Base-by-base conservation (phyloP, 2,797 vertebrate genomes). In the Sebastolobus altivelis region DNA sequence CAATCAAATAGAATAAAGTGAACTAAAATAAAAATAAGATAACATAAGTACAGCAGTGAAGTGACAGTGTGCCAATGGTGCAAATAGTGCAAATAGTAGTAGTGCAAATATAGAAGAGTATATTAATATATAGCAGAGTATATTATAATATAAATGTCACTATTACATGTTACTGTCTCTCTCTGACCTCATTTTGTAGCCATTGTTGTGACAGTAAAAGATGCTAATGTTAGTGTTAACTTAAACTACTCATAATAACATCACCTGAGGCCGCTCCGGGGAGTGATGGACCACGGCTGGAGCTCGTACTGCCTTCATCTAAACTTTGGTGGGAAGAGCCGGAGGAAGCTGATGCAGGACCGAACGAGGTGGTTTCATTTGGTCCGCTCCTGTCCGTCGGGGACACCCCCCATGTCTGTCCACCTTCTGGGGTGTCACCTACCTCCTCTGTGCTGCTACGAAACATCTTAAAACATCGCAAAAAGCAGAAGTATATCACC, bases 371-470 rank as follows among this genome's bases (percentile, higher is more conserved):
- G 0, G 81, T 82, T 55, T 68, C 61, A 43, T 79, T 85, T 4
- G n/a, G 46, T 33, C 74, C 35, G 43, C 66, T 46, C 52, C 72
- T 72, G 25, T 59, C 75, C 13, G n/a, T 70, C 60, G 9, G 82
- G 5, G 59, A 83, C 54, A 29, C 62, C 56, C 35, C 72, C 71
- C 20, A 79, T 54, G 31, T 91, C 13, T 27, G 68, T 11, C 65
- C 56, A 46, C 84, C 75, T 49, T 86, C 68, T 14, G 88, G 77
- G 54, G 75, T 84, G 33, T 82, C 86, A 1, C 87, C 88, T 31
- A 94, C 69, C 80, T 96, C 95, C 11, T 96, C 95, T 33, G 95
- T 95, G 82, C 94, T 95, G 72, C 93, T 95, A 10, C 63, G 56
- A 61, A 93, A 86, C 95, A 96, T 95, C 35, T 89, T 38, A 37